Evolutionary conservation across 2,797 vertebrate species (phyloP), one percentile per base, ranked within the genome.

Genomic region (Serranus cabrilla): DNA sequence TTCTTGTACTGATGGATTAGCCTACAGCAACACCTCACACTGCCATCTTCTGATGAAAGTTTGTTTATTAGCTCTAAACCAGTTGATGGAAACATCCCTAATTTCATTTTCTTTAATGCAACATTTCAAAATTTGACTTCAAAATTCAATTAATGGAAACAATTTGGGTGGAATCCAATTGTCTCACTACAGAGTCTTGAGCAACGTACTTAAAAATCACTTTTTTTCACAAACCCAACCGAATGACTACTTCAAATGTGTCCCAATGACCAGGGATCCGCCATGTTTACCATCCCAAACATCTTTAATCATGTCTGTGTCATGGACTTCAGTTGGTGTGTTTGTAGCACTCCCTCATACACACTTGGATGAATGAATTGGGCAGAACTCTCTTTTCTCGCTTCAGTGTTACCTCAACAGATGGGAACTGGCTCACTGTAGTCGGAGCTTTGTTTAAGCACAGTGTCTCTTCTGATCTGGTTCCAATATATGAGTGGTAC

Each of bases 331-430:
- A 42, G 13, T 18, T 3, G 16, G 17, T 27, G 63, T 4, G 7
- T 43, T 54, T 31, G 64, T 20, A 16, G 5, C 55, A 13, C 51
- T 67, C n/a, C 5, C 8, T 54, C 50, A 45, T 21, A 34, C 13
- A 16, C 63, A 54, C 23, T 66, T 12, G 39, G 54, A 66, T 45
- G 18, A 45, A 20, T 43, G n/a, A 34, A 55, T 31, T 34, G 13
- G 18, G 25, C 17, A 11, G 18, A 65, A 42, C 49, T 52, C 17
- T 27, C 37, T 11, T 65, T 65, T 25, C 49, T 17, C 52, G 49
- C 37, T n/a, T n/a, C 21, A 65, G 8, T 47, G 37, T 52, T 40
- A 21, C 17, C 37, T 27, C n/a, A 54, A 43, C 63, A 66, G 50
- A 54, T 43, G 21, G 37, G 23, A 20, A n/a, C 18, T 20, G 18